These are phyloP conservation scores for Peromyscus melanophrys DNA, from an alignment of 2,797 vertebrate species.

Conservation along the genomic window DNA sequence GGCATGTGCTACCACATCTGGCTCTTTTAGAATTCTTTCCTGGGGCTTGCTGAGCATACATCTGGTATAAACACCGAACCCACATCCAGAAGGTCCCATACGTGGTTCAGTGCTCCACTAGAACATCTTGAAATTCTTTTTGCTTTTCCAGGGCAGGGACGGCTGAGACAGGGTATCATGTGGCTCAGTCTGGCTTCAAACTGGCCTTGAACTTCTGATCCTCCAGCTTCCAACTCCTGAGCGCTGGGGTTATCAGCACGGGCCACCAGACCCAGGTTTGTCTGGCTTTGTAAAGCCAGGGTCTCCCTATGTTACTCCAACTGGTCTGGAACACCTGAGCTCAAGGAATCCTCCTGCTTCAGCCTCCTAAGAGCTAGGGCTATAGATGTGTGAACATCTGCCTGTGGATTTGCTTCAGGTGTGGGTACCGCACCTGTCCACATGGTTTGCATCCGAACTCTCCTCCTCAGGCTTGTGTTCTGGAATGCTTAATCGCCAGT, in stretches of 20 bases:
- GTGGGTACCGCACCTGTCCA: background rate
- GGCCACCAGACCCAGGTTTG: background rate
- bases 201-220: background rate
- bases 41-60: background rate
- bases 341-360: background rate
- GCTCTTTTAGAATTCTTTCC: background rate
- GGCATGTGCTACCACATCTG: background rate
- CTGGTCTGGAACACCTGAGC: background rate
- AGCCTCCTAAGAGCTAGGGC: background rate
- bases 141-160: background rate
- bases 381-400: background rate
- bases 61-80: background rate
- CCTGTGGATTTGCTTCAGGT: background rate
- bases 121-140: background rate
- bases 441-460: no score
- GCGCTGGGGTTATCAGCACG: background rate
- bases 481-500: background rate
- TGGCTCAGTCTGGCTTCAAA: background rate
- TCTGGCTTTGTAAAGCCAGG: background rate
- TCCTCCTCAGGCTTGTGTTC: background rate
- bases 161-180: background rate
- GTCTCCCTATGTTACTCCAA: background rate
- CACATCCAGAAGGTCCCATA: rapidly evolving
- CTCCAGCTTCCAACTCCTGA: background rate
- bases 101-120: background rate